Evolutionary conservation across 2,888 invertebrate species (phyloP), one percentile per base, ranked within the genome.

Genomic region (Argyresthia albistria): DNA sequence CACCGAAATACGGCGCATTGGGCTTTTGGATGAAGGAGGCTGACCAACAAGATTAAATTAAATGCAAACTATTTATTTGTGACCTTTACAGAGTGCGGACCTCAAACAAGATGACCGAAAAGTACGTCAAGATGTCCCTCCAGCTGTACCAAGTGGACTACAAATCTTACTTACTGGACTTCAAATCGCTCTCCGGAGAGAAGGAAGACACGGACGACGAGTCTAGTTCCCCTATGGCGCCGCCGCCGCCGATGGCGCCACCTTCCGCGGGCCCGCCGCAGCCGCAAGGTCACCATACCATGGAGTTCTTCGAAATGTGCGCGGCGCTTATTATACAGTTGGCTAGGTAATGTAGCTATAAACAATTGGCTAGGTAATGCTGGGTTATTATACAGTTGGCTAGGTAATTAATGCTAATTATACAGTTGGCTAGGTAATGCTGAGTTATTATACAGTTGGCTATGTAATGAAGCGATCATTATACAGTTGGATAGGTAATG

Each of bases 291-390:
- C 98, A 99, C 72, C 97, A 98, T 78, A 99, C 99, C 1, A 97
- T 99, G 96, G 99, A 99, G 87, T 99, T 99, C 88, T 99, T 99
- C 73, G 99, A 99, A 88, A 99, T 99, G 98, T 99, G 99, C 81
- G 98, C 99, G 15, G 96, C 97, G 2, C 90, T 99, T 47, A 99
- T 99, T 65, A 98, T 98, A 57, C 98, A 99, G 65, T 89, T 99
- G 57, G 99, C 99, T 36, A 95, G 98, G 82, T 98, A 90, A 81
- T 37, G 35, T 11, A 35, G 25, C 25, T 4, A 25, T 25, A 25
- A 25, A 42, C 10, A 12, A 1, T 25, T 25, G 25, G 25, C 25
- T 11, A 42, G 42, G 42, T 7, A 42, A 42, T 11, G 4, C 6
- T 8, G 12, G 42, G 9, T 42, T 11, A 6, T 12, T 42, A 42